Conservation (phyloP, 2,797 vertebrate genomes). For the Moxostoma hubbsi region DNA sequence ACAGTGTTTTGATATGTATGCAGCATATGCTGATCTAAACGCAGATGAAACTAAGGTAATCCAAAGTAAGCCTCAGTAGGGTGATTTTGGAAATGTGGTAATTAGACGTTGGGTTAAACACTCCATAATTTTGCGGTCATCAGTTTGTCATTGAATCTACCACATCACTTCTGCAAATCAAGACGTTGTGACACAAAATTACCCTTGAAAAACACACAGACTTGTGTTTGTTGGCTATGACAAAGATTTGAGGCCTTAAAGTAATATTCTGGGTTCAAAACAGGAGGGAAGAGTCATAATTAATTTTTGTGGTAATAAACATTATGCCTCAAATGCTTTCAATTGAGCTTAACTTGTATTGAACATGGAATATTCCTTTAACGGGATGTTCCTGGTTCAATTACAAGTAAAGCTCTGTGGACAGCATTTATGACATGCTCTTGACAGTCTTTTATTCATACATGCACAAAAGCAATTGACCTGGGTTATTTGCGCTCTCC, state of each 20-base stretch:
- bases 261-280: too few species aligned
- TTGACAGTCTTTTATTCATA: neutral
- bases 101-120: constrained; percentile 50
- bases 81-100: constrained; percentile 48
- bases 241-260: neutral
- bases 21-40: constrained; percentile 4
- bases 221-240: neutral
- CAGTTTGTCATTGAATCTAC: constrained; percentile 50
- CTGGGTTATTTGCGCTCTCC: neutral
- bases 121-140: constrained; percentile 48
- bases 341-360: too few species aligned
- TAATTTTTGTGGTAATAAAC: too few species aligned
- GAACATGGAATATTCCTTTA: too few species aligned
- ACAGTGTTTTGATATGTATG: neutral
- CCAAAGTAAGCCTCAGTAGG: constrained; percentile 39
- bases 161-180: constrained; percentile 37
- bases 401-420: too few species aligned
- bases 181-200: constrained; percentile 20
- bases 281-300: too few species aligned
- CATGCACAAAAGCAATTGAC: too few species aligned
- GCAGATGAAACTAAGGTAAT: constrained; percentile 3
- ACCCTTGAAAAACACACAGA: constrained; percentile 2
- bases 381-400: too few species aligned
- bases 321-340: too few species aligned
- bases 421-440: too few species aligned